Evolutionary conservation across 2,888 invertebrate species (phyloP), one percentile per base, ranked within the genome.

Genomic region (Andrena minutula): DNA sequence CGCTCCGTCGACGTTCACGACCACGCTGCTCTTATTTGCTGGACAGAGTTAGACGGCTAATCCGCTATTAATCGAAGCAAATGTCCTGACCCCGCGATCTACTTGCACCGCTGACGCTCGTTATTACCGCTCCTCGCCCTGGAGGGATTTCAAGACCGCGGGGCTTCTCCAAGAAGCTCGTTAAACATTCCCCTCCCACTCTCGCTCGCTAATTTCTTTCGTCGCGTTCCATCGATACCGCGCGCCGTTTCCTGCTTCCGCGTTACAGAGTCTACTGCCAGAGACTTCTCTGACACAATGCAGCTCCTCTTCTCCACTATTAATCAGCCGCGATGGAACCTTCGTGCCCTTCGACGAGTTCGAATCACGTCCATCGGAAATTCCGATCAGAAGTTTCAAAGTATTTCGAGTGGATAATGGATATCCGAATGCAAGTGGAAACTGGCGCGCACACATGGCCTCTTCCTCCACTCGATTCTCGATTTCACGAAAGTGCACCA

Each of bases 51-150:
- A 66, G 74, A 64, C 51, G 49, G 26, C 60, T 82, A 82, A 82
- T 80, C 64, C 75, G 35, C 70, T 66, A 70, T 79, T 82, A 82
- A 82, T 82, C 81, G 81, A 82, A 80, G 70, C 81, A 66, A 82
- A 80, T 70, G 80, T 65, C 66, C 56, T 61, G 80, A 82, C 80
- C 81, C 63, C 81, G 81, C 74, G 58, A 79, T 82, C 75, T 65
- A 73, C 73, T 79, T 69, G 73, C 56, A 20, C 56, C 56, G 23
- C 41, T 41, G 41, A 5, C 47, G 56, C 69, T 28, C 80, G 74
- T 70, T 80, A 79, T 70, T 70, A 70, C 79, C 70, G 69, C 74
- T 26, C 69, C 53, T 23, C n/a, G 26, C 53, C 23, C 26, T 70
- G n/a, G 64, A 41, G 51, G 69, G 70, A 60, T 81, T 81, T 70